Base-by-base conservation (phyloP, 2,113 vertebrate species). In the Pteronura brasiliensis region DNA sequence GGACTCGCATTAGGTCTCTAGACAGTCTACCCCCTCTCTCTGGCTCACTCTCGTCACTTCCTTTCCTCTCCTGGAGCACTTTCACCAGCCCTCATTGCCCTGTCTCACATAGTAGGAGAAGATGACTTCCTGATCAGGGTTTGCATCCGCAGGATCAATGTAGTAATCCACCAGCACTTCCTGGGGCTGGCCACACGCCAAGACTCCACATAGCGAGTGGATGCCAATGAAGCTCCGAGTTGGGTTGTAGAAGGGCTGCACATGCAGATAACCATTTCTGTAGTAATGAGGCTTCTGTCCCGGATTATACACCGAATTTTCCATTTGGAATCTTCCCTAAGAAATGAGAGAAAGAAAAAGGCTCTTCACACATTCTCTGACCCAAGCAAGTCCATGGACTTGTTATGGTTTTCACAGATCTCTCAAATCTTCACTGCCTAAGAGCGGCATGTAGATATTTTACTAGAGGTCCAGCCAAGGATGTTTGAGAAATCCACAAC, bases 21-120 rank as follows among this genome's bases (percentile, higher is more conserved):
- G 61, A 67, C 3, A 18, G 20, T 57, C 83, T 67, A 34, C 18
- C 18, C 49, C 18, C 47, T 29, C 55, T 3, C 5, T 49, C 85
- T 18, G 42, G 20, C 31, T 80, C 67, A 6, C 77, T 29, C 67
- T 52, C 79, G 67, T 90, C 61, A 55, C 31, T 85, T 83, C 85
- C 42, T 42, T 94, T 42, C 55, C 47, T 85, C 55, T 49, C 15
- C 14, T 3, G 0, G 42, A 27, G 59, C 13, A 63, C 31, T 92
- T 34, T 67, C 57, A 65, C 52, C 77, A 39, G 29, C 36, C 52
- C 94, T 67, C 15, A 0, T 12, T 71, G 88, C 39, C 90, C 72
- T 97, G 88, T 76, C 99, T 98, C 96, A 99, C 98, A 67, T 98
- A 97, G 90, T 98, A 99, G 92, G 98, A 97, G 92, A 99, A 98